Evolutionary conservation across 2,113 vertebrate species (phyloP).

Genomic region (Conger conger): DNA sequence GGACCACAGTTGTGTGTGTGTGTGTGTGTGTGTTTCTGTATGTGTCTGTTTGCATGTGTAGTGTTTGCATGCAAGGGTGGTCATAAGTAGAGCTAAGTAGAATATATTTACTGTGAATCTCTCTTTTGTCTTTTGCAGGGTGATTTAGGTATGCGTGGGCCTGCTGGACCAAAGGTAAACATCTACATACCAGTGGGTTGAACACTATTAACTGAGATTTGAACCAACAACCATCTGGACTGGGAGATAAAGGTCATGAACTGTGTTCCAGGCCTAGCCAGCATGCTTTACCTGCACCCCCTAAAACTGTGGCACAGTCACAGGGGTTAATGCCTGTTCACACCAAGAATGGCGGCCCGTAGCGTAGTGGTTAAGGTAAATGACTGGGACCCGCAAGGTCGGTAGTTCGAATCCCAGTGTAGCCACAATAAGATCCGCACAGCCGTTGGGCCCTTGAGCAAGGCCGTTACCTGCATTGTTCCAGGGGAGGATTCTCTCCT

Average conservation of each 20-base stretch:
- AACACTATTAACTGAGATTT: not conserved
- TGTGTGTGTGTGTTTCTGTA: not conserved
- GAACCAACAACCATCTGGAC: not conserved
- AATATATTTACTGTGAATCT: not conserved
- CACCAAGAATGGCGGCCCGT: too few species aligned
- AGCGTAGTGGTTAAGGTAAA: too few species aligned
- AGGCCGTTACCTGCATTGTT: too few species aligned
- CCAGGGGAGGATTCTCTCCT: too few species aligned
- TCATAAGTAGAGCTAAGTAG: not conserved
- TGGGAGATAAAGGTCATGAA: not conserved
- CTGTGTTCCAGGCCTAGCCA: not conserved
- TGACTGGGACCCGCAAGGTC: too few species aligned
- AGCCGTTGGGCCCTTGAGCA: too few species aligned
- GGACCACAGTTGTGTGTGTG: not conserved
- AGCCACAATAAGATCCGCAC: too few species aligned
- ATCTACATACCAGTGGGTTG: not conserved
- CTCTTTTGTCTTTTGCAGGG: conserved; percentile 70
- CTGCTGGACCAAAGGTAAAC: conserved; percentile 80
- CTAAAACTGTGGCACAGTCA: not conserved
- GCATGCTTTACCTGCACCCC: too few species aligned
- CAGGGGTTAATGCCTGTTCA: too few species aligned
- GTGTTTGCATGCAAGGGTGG: not conserved
- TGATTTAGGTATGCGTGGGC: conserved; percentile 73
- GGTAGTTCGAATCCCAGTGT: too few species aligned
- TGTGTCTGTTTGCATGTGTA: not conserved